These are phyloP conservation scores for Euura lappo DNA, from an alignment of 1,140 invertebrate genomes.

Conservation along the genomic window DNA sequence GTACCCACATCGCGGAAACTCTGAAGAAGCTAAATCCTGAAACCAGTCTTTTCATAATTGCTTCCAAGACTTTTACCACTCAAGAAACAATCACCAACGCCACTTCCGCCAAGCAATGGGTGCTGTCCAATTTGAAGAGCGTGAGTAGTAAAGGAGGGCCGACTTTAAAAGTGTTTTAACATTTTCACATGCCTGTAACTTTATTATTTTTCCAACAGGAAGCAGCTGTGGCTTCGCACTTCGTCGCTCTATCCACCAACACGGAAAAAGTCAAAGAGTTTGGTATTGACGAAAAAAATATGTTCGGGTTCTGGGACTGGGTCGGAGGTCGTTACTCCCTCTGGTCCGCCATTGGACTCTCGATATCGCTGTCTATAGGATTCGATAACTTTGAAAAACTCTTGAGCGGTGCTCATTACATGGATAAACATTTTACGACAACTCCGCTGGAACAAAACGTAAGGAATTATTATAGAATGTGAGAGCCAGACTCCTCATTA, in stretches of 20 bases:
- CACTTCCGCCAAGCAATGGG: constrained; percentile 95
- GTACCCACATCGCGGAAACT: constrained; percentile 95
- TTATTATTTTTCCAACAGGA: constrained; percentile 63
- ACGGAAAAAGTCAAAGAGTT: constrained; percentile 91
- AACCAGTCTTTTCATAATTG: constrained; percentile 97
- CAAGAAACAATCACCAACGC: constrained; percentile 99
- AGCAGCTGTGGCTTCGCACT: constrained; percentile 91
- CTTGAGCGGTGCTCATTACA: constrained; percentile 87
- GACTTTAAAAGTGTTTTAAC: not conserved
- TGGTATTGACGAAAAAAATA: constrained; percentile 96
- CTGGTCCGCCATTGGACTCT: constrained; percentile 98
- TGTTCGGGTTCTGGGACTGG: constrained; percentile 99
- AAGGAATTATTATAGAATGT: constrained; percentile 48
- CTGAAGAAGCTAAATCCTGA: constrained; percentile 91
- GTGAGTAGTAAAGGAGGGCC: constrained; percentile 62
- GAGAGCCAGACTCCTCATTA: too few relatives aligned
- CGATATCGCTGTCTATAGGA: constrained; percentile 92
- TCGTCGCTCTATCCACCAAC: constrained; percentile 98
- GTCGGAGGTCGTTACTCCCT: constrained; percentile 97
- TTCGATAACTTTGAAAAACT: constrained; percentile 96
- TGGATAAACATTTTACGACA: constrained; percentile 93
- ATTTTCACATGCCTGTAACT: constrained; percentile 13
- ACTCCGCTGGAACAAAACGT: constrained; percentile 95
- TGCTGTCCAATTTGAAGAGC: constrained; percentile 85
- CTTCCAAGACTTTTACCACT: constrained; percentile 99